Percentiles rank a stretch among this genome's conserved stretches.
These are phyloP conservation scores for Volucella inflata DNA, from an alignment of 2,888 invertebrate species.

Conservation along the genomic window DNA sequence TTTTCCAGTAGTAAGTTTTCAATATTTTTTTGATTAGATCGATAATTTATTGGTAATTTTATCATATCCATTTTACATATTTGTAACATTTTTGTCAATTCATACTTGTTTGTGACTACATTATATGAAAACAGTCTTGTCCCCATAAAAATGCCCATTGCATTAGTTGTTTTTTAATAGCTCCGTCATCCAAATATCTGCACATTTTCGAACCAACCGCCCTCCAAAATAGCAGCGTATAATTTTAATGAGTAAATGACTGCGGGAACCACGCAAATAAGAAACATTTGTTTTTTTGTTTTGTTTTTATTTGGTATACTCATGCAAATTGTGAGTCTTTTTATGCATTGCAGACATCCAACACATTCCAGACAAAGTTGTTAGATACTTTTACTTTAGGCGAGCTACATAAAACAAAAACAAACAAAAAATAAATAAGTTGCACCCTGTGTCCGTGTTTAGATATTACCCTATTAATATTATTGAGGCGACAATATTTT, in stretches of 20 bases:
- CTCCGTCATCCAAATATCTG: neutral
- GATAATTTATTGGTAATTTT: too few relatives aligned
- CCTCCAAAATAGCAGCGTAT: slow-evolving; percentile 12
- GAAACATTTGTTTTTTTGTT: slow-evolving; percentile 1
- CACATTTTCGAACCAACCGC: neutral
- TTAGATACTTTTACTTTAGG: slow-evolving; percentile 41
- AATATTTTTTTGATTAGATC: too few relatives aligned
- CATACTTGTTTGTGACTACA: too few relatives aligned
- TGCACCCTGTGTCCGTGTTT: slow-evolving; percentile 29
- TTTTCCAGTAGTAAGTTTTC: too few relatives aligned
- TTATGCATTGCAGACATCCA: slow-evolving; percentile 33
- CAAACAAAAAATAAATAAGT: slow-evolving; percentile 10
- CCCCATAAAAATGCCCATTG: too few relatives aligned
- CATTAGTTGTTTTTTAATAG: neutral
- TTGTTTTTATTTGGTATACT: slow-evolving; percentile 20
- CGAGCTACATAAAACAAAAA: neutral
- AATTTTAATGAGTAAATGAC: slow-evolving; percentile 24
- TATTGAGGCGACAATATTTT: slow-evolving; percentile 70
- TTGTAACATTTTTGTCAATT: too few relatives aligned
- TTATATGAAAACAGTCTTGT: too few relatives aligned
- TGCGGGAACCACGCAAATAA: slow-evolving; percentile 39
- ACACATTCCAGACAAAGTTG: slow-evolving; percentile 60
- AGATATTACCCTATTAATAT: slow-evolving; percentile 72
- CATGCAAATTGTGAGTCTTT: neutral
- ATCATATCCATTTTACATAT: too few relatives aligned